A percentile compares a stretch with the other conserved stretches of the same genome.
Conservation (phyloP, 1,140 invertebrate genomes). For the Trachelipus rathkii region DNA sequence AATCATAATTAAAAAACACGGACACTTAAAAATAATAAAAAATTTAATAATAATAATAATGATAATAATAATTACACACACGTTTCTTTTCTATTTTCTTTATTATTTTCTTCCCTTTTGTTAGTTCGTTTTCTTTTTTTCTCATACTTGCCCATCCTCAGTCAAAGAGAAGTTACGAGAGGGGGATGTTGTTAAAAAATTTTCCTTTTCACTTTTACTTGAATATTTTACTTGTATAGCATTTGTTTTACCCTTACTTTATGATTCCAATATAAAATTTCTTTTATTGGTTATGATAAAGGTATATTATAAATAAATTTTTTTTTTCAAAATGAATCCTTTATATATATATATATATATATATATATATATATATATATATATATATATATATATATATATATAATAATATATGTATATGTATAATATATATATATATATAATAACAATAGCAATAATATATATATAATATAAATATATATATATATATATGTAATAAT, state of each 20-base stretch:
- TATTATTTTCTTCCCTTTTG: neutral
- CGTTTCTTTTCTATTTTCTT: constrained; percentile 5
- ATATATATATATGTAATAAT: constrained; percentile 1
- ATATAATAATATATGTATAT: neutral
- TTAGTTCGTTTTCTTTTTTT: neutral
- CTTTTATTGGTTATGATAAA: neutral
- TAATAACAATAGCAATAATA: no score
- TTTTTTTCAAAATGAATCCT: neutral
- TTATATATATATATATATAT: neutral
- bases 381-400: constrained; percentile 15
- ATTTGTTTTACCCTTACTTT: neutral
- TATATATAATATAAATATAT: neutral
- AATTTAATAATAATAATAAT: neutral
- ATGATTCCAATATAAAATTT: neutral
- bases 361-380: neutral
- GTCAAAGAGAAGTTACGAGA: neutral
- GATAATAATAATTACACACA: neutral
- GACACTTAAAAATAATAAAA: neutral
- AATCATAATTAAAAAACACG: neutral
- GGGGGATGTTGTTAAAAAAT: neutral
- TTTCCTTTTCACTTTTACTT: neutral
- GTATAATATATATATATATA: neutral
- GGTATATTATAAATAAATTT: neutral
- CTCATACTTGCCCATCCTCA: neutral
- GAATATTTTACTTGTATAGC: neutral